phyloP scores from a whole-genome alignment of 2,113 vertebrate species.

The Centropus bengalensis region DNA sequence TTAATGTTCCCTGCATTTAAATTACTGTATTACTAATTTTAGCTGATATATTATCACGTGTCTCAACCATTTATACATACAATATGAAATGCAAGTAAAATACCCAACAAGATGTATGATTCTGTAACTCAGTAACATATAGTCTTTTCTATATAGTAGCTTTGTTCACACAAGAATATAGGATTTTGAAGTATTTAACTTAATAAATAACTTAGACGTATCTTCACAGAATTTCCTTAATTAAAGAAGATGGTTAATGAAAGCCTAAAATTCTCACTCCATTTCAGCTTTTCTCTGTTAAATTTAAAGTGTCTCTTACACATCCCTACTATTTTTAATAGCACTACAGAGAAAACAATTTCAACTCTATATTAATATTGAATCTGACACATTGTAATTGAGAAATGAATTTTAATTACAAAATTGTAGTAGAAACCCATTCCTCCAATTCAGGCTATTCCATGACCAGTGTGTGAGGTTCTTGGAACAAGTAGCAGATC shows the following conservation, averaged over 20 bases:
- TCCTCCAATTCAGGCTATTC: neutral
- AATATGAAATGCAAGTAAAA: conserved; percentile 25
- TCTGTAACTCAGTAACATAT: neutral
- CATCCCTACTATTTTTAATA: neutral
- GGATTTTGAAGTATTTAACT: neutral
- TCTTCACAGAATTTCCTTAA: neutral
- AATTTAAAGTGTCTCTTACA: neutral
- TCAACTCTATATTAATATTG: neutral
- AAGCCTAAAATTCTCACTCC: neutral
- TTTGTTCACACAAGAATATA: neutral
- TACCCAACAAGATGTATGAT: neutral
- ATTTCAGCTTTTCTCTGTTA: neutral
- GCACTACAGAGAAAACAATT: neutral
- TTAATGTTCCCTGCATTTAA: conserved; percentile 52
- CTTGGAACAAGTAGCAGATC: neutral
- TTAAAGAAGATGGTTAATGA: neutral
- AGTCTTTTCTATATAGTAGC: neutral
- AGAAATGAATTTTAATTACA: neutral
- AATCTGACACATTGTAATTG: neutral
- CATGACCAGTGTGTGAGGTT: neutral
- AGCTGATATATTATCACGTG: conserved; percentile 18
- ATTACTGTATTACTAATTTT: conserved; percentile 58
- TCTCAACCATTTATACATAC: conserved; percentile 20
- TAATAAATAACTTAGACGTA: neutral
- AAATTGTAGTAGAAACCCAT: neutral